These are phyloP conservation scores for Numida meleagris DNA, from an alignment of 2,113 vertebrate species.

Conservation along the genomic window DNA sequence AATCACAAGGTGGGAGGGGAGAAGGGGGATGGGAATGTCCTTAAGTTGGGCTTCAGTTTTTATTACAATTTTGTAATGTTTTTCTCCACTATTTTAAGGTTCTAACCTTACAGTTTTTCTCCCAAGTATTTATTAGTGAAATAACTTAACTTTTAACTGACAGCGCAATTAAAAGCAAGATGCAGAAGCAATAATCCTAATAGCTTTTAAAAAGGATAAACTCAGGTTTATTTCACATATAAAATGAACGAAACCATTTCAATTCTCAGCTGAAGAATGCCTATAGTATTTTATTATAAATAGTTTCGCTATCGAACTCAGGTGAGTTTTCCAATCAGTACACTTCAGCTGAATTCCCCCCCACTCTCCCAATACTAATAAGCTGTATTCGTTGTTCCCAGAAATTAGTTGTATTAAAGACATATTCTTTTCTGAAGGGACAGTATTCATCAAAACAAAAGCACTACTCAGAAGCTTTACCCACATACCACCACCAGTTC, in stretches of 20 bases:
- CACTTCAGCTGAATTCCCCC: background rate
- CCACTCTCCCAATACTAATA: background rate
- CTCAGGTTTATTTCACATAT: background rate
- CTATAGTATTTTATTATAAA: background rate
- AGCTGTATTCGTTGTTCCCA: background rate
- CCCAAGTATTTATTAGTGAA: background rate
- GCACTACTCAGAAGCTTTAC: background rate
- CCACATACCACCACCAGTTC: background rate
- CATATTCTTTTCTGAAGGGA: background rate
- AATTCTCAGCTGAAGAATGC: background rate
- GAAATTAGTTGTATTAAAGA: background rate
- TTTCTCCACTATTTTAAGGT: background rate
- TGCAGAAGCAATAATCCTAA: background rate
- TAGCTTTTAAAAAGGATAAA: background rate
- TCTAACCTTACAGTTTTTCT: background rate
- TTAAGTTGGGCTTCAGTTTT: background rate
- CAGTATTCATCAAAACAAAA: background rate
- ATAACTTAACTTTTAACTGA: background rate
- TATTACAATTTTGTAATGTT: background rate
- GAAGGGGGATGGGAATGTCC: background rate
- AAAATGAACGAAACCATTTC: background rate
- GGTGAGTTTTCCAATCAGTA: background rate
- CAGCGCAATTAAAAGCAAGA: background rate
- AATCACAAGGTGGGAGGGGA: background rate
- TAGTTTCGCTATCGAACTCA: background rate